A percentile compares a stretch with the other conserved stretches of the same genome.
phyloP scores from a whole-genome alignment of 2,888 invertebrate species.

The Sesia bembeciformis region DNA sequence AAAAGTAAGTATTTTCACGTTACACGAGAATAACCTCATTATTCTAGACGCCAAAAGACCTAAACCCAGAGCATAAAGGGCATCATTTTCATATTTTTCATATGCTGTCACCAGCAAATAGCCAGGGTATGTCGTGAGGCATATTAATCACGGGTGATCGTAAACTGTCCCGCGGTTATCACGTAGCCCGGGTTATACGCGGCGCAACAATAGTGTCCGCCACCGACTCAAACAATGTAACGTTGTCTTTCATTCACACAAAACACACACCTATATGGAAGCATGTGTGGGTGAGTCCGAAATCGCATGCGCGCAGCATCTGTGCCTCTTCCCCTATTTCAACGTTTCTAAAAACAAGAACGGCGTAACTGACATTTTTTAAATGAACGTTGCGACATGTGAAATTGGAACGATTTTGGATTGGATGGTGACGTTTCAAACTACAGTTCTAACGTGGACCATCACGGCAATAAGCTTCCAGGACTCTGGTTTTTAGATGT shows the following conservation, averaged over 20 bases:
- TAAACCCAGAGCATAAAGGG: slow-evolving; percentile 1
- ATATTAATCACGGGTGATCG: slow-evolving; percentile 40
- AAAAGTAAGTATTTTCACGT: no score
- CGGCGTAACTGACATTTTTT: neutral
- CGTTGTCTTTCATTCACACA: slow-evolving; percentile 24
- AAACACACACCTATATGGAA: slow-evolving; percentile 19
- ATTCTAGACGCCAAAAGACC: no score
- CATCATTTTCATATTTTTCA: slow-evolving; percentile 9
- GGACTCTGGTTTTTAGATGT: slow-evolving; percentile 68
- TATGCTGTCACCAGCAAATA: slow-evolving; percentile 10
- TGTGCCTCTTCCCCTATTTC: slow-evolving; percentile 55
- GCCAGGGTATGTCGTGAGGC: slow-evolving; percentile 8
- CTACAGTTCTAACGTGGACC: slow-evolving; percentile 38
- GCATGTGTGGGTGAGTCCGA: slow-evolving; percentile 24
- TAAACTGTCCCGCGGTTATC: slow-evolving; percentile 31
- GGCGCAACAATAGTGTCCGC: slow-evolving; percentile 57
- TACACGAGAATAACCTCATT: no score
- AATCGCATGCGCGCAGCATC: slow-evolving; percentile 72
- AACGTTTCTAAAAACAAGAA: neutral
- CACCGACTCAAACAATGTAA: slow-evolving; percentile 49
- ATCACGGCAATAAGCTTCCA: slow-evolving; percentile 60
- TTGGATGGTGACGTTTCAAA: slow-evolving; percentile 9
- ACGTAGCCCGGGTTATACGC: slow-evolving; percentile 23
- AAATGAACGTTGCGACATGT: neutral
- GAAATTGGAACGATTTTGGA: neutral